These are phyloP conservation scores for Bombus ignitus DNA, from an alignment of 1,140 invertebrate genomes.

Conservation along the genomic window DNA sequence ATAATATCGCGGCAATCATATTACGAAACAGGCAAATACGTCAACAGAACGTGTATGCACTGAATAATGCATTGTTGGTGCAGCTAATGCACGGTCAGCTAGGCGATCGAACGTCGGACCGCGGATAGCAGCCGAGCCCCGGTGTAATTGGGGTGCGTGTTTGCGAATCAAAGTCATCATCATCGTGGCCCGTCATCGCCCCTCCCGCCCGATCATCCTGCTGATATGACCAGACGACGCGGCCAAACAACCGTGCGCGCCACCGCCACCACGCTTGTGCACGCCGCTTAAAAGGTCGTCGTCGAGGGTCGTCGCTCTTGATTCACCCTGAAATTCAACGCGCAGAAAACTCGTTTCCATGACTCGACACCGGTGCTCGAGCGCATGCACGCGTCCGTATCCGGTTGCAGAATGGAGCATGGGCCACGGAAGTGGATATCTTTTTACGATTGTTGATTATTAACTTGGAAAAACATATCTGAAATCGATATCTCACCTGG, in stretches of 20 bases:
- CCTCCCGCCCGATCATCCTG: conserved; percentile 41
- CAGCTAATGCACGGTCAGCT: conserved; percentile 82
- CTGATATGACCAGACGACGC: conserved; percentile 73
- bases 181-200: conserved; percentile 74
- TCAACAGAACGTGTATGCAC: conserved; percentile 79
- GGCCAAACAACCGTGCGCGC: conserved; percentile 14
- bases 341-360: conserved; percentile 29
- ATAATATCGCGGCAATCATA: conserved; percentile 81
- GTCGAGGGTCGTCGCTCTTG: conserved; percentile 52
- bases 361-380: not conserved
- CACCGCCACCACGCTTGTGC: not conserved
- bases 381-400: not conserved
- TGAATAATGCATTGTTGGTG: conserved; percentile 83
- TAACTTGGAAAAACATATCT: too few relatives aligned
- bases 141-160: conserved; percentile 81
- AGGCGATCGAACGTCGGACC: conserved; percentile 51
- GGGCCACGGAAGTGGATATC: conserved; percentile 19
- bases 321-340: conserved; percentile 41
- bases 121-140: conserved; percentile 66
- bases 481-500: too few relatives aligned
- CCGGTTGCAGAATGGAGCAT: conserved; percentile 3
- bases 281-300: conserved; percentile 54
- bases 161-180: conserved; percentile 83
- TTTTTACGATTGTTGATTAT: not conserved
- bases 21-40: conserved; percentile 80